phyloP scores from a whole-genome alignment of 2,888 invertebrate genomes.

The Drosophila pseudotalamancana region DNA sequence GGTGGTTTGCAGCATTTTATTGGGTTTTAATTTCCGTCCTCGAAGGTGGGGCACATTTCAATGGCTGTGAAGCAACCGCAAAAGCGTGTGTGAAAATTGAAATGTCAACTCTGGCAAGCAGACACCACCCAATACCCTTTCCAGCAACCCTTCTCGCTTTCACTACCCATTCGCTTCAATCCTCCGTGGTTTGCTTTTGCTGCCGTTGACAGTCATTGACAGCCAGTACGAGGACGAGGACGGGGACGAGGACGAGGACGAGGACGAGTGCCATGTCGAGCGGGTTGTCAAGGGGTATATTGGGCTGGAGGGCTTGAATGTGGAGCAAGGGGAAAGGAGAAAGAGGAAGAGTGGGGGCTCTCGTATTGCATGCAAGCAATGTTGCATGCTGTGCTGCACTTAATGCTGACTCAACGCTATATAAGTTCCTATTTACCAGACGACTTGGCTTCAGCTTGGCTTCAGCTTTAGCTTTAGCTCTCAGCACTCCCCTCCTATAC shows the following conservation, averaged over 20 bases:
- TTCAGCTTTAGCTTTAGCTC: not conserved
- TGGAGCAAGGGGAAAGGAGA: not conserved
- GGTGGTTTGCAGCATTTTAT: conserved; percentile 48
- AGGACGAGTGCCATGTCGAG: conserved; percentile 9
- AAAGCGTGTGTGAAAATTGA: conserved; percentile 65
- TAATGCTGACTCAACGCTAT: conserved; percentile 71
- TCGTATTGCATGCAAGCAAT: conserved; percentile 62
- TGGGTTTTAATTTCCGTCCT: conserved; percentile 71
- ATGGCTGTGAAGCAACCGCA: conserved; percentile 45
- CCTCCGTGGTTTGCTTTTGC: conserved; percentile 59
- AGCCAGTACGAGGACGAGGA: too few relatives aligned
- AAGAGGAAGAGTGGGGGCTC: not conserved
- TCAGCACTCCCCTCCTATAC: not conserved
- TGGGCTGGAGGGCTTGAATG: too few relatives aligned
- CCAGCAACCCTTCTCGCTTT: not conserved
- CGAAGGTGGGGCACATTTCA: conserved; percentile 38
- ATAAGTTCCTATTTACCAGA: conserved; percentile 66
- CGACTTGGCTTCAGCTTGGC: conserved; percentile 37
- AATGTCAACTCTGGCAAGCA: conserved; percentile 47
- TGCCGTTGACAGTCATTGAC: conserved; percentile 74
- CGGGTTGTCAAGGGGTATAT: not conserved
- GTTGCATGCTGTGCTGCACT: conserved; percentile 72
- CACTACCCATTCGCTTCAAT: conserved; percentile 4
- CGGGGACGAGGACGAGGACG: conserved; percentile 9
- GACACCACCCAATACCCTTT: not conserved